These are phyloP conservation scores for Melanostoma mellinum DNA, from an alignment of 2,888 invertebrate genomes.

Conservation along the genomic window DNA sequence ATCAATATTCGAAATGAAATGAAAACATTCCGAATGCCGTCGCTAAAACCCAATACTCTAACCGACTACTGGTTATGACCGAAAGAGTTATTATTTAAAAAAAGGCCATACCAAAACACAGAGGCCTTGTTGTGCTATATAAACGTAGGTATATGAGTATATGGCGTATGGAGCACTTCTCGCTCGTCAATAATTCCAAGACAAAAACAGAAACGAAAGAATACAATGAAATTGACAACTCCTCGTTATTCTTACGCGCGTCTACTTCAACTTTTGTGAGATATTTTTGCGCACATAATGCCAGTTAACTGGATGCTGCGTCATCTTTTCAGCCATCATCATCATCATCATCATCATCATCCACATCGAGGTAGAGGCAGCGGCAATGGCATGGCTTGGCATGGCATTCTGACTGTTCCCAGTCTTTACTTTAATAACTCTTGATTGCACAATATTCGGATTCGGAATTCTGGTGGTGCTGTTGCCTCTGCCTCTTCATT, in stretches of 20 bases:
- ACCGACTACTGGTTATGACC: conserved; percentile 38
- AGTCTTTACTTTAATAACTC: conserved; percentile 73
- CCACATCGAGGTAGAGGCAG: no score
- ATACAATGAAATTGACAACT: conserved; percentile 71
- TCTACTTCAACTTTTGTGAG: conserved; percentile 70
- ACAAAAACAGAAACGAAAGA: conserved; percentile 49
- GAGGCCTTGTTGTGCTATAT: not conserved
- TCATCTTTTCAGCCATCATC: conserved; percentile 69
- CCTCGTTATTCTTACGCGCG: conserved; percentile 70
- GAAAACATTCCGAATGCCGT: conserved; percentile 33
- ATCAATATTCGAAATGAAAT: not conserved
- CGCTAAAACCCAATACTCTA: conserved; percentile 27
- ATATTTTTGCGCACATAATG: conserved; percentile 70
- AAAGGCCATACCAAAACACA: conserved; percentile 3
- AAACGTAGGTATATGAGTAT: not conserved
- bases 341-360: conserved; percentile 33
- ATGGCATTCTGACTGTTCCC: conserved; percentile 67
- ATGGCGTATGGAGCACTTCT: conserved; percentile 22
- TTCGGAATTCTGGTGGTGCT: conserved; percentile 71
- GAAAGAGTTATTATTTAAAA: not conserved
- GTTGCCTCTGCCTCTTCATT: conserved; percentile 70
- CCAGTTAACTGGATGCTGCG: conserved; percentile 72
- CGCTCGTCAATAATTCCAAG: conserved; percentile 36
- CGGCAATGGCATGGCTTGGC: conserved; percentile 5
- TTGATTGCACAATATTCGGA: conserved; percentile 73